Evolutionary conservation across 2,113 vertebrate genomes (phyloP), one percentile per base, ranked within the genome.

Genomic region (Delphinapterus leucas): DNA sequence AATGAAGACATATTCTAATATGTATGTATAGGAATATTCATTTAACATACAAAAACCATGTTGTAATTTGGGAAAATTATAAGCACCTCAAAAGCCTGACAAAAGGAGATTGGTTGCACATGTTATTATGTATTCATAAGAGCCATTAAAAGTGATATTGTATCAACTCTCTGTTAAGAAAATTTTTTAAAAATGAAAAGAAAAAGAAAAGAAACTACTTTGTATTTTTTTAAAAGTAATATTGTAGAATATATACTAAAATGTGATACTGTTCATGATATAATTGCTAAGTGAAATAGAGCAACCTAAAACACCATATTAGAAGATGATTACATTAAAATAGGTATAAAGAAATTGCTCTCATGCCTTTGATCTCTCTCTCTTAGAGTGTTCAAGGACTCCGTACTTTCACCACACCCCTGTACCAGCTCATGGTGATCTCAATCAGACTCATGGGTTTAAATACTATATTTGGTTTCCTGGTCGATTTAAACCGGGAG

Each of bases 1-100:
- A 97, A 61, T 73, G n/a, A 97, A 90, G 47, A 36, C 23, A 61
- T 83, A 88, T 71, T 81, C 38, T 67, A 77, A 80, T 49, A 65
- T 70, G 31, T 25, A 88, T 58, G 0, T 36, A 41, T 41, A 73
- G n/a, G 28, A 55, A 80, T 77, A 60, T 6, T 77, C 33, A 74
- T 1, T 92, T 13, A 96, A 80, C 71, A 79, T 25, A n/a, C 76
- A 55, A 55, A 23, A 55, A 53, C 18, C n/a, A 76, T 89, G 7
- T 53, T 85, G 41, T 65, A 85, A 71, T 49, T 80, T 61, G 10
- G 21, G 28, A 89, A 97, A 85, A 60, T 23, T 53, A 38, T 60
- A 86, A 83, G 70, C n/a, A 90, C 67, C 81, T 95, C 68, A 86
- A 67, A 88, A 81, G 20, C 65, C 1, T 49, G 88, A 85, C 38